Conservation (phyloP, 2,888 invertebrate species). For the Embidobia sp. region DNA sequence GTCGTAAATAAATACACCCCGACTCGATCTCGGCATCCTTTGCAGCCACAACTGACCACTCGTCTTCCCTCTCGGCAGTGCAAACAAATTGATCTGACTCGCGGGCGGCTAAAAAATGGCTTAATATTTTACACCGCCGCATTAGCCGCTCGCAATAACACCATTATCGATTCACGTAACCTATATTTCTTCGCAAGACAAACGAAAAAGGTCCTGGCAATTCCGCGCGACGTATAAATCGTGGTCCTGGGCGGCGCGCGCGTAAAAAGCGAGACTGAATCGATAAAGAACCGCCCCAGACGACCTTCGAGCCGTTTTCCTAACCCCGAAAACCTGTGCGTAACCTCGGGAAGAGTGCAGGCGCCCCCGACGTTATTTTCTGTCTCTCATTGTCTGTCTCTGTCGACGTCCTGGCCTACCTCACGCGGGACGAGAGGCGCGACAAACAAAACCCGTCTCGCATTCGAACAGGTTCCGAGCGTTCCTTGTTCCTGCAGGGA, state of each 20-base stretch:
- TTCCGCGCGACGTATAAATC: constrained; percentile 35
- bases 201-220: constrained; percentile 39
- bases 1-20: too few relatives aligned
- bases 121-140: constrained; percentile 30
- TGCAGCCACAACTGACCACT: too few relatives aligned
- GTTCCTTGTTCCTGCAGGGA: constrained; percentile 22
- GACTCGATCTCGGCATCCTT: too few relatives aligned
- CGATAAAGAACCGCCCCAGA: constrained; percentile 79
- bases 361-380: too few relatives aligned
- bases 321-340: constrained; percentile 46
- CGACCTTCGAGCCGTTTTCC: constrained; percentile 75
- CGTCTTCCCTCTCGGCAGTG: too few relatives aligned
- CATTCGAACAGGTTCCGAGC: constrained; percentile 65
- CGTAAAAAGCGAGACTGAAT: constrained; percentile 66
- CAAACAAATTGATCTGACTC: constrained; percentile 29
- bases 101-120: constrained; percentile 13
- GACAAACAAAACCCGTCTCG: constrained; percentile 36
- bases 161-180: constrained; percentile 44
- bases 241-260: constrained; percentile 29
- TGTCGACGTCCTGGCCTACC: constrained; percentile 73
- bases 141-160: constrained; percentile 23
- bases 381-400: constrained; percentile 7
- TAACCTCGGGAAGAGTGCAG: constrained; percentile 69
- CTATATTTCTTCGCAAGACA: constrained; percentile 42
- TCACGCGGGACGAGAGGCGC: constrained; percentile 69